Evolutionary conservation across 2,888 invertebrate genomes (phyloP).

Genomic region (Sabellastarte sp.): DNA sequence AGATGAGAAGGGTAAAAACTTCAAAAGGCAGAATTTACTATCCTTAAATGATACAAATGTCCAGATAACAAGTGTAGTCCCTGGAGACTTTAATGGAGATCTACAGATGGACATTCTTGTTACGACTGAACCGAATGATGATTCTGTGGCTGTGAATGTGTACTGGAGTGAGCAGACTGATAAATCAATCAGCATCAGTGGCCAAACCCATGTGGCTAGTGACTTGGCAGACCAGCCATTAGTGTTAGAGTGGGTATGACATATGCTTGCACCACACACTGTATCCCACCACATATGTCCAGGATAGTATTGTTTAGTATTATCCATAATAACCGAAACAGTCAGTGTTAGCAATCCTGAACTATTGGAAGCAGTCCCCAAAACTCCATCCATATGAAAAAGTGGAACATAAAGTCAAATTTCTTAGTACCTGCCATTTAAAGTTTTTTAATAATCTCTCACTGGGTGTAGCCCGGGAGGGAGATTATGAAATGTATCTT

Average conservation of each 20-base stretch:
- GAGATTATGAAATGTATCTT: no score
- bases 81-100: conserved; percentile 94
- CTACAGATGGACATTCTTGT: conserved; percentile 89
- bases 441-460: no score
- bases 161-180: background rate
- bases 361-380: no score
- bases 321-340: no score
- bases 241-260: conserved; percentile 13
- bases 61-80: conserved; percentile 73
- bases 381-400: no score
- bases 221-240: conserved; percentile 8
- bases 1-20: no score
- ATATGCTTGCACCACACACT: background rate
- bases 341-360: no score
- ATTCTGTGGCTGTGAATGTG: background rate
- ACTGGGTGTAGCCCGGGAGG: no score
- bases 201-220: background rate
- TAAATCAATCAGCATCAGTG: background rate
- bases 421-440: no score
- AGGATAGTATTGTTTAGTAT: no score
- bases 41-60: background rate
- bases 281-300: no score
- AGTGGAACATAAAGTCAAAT: no score
- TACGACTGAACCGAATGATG: conserved; percentile 46
- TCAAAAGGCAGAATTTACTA: conserved; percentile 4